Evolutionary conservation across 2,113 vertebrate species (phyloP).

Genomic region (Microtus richardsoni): DNA sequence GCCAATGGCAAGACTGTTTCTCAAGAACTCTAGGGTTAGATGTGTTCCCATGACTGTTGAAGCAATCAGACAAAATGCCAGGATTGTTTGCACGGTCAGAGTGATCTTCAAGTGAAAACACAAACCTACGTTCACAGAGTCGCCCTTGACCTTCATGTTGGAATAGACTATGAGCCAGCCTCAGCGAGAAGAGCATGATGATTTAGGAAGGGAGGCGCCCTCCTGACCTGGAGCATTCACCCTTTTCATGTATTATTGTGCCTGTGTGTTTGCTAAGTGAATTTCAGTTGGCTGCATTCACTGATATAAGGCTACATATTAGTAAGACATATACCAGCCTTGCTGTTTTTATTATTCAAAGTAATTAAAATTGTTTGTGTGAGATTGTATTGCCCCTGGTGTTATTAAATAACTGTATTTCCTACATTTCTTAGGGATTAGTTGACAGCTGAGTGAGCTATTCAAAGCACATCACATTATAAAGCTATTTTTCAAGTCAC

Average conservation of each 20-base stretch:
- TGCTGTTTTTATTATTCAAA: background rate
- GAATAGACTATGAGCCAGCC: background rate
- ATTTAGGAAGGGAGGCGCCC: background rate
- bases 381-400: background rate
- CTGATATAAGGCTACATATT: background rate
- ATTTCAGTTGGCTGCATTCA: background rate
- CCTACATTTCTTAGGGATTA: background rate
- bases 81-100: background rate
- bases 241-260: background rate
- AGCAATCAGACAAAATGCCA: background rate
- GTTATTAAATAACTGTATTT: conserved; percentile 19
- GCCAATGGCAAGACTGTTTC: background rate
- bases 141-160: background rate
- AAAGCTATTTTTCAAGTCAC: conserved; percentile 20
- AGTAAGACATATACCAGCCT: background rate
- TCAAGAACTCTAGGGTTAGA: background rate
- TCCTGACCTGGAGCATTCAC: background rate
- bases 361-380: background rate
- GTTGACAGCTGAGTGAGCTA: background rate
- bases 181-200: background rate
- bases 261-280: background rate
- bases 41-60: background rate
- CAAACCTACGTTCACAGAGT: background rate
- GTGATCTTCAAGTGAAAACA: background rate
- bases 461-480: background rate